phyloP scores from a whole-genome alignment of 2,797 vertebrate genomes.

The Muscicapa striata region DNA sequence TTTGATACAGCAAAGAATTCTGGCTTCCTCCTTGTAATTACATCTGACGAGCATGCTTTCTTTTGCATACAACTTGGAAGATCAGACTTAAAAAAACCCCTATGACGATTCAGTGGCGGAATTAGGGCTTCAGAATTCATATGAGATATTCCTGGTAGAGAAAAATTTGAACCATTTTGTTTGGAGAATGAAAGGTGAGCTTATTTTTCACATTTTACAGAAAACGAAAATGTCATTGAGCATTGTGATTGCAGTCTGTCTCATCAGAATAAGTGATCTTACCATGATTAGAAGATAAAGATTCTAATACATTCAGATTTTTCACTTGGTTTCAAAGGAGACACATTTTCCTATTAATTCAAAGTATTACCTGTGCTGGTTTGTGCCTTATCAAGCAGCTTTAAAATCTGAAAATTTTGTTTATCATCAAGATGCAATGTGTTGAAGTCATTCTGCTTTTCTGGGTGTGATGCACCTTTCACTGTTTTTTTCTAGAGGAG shows the following conservation, averaged over 20 bases:
- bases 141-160: conserved; percentile 3
- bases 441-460: background rate
- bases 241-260: background rate
- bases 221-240: background rate
- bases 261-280: background rate
- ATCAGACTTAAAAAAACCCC: background rate
- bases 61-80: conserved; percentile 47
- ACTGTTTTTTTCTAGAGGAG: conserved; percentile 6
- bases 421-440: conserved; percentile 1
- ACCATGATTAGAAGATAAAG: background rate
- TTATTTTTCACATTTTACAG: conserved; percentile 4
- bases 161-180: conserved; percentile 46
- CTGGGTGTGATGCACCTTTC: background rate
- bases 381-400: background rate
- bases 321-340: conserved; percentile 10
- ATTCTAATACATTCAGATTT: background rate
- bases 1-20: conserved; percentile 6
- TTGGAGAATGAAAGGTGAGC: background rate
- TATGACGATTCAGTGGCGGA: background rate
- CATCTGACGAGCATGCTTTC: background rate
- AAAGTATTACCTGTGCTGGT: conserved; percentile 1
- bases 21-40: background rate
- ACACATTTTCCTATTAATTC: background rate
- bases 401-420: conserved; percentile 4
- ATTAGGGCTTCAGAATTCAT: conserved; percentile 16